phyloP scores from a whole-genome alignment of 2,113 vertebrate species.

The Castor canadensis region DNA sequence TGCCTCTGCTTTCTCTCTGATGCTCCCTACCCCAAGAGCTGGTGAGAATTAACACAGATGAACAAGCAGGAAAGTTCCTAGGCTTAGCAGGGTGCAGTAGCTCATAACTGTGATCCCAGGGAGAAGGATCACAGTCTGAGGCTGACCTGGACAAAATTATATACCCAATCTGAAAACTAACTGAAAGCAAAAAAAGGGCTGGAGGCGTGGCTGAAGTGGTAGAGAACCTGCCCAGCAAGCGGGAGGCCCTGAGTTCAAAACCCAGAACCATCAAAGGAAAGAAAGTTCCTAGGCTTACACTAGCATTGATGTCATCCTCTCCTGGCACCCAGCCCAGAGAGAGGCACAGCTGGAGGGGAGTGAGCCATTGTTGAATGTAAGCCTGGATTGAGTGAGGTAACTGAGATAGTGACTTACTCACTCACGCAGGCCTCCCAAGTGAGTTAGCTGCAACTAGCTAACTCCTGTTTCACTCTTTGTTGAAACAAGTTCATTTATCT shows the following conservation, averaged over 20 bases:
- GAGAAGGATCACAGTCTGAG: too few relatives aligned
- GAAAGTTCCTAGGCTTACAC: neutral
- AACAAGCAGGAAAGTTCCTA: neutral
- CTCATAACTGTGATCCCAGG: too few relatives aligned
- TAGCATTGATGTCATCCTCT: neutral
- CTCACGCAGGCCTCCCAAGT: neutral
- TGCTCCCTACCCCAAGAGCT: neutral
- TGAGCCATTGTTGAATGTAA: neutral
- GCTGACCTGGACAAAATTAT: too few relatives aligned
- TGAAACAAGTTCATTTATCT: slow-evolving; percentile 27
- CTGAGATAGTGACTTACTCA: neutral
- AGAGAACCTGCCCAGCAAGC: too few relatives aligned
- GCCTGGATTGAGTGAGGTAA: neutral
- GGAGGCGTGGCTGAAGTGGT: too few relatives aligned
- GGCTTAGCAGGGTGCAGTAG: too few relatives aligned
- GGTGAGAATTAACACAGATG: neutral
- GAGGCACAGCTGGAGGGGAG: neutral
- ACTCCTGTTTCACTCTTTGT: slow-evolving; percentile 27
- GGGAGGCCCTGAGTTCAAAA: too few relatives aligned
- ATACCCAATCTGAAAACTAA: too few relatives aligned
- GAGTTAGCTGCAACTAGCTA: neutral
- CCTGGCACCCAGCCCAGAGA: neutral
- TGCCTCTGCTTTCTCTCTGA: neutral
- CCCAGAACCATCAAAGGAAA: too few relatives aligned
- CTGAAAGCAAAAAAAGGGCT: too few relatives aligned